Evolutionary conservation across 64 coral and sea anemone genomes (phyloP), one percentile per base, ranked within the genome.

Genomic region (Montipora cactus): DNA sequence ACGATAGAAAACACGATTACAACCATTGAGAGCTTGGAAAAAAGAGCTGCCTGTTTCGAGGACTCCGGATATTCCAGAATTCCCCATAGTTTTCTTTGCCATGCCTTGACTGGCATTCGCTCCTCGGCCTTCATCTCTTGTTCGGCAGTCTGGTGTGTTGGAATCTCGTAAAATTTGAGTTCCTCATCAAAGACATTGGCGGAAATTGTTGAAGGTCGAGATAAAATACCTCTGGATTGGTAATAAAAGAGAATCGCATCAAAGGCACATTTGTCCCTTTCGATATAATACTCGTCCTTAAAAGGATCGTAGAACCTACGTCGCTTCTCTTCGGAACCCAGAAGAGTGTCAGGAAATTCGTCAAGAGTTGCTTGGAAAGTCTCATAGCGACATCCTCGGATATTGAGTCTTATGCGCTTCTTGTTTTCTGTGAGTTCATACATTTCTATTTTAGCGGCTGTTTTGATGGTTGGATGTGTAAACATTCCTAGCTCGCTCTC

Each of bases 241-340:
- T 98, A 98, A 23, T 83, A 98, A 68, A 98, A 98, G 1, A 98
- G 8, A 71, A 98, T 98, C 46, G 96, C 93, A 52, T 98, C 92
- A 74, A 98, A 98, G 9, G 88, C 88, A 10, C 53, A 80, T 37
- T 92, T 98, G 79, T 98, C 93, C 20, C 83, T 94, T 49, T 95
- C 89, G 23, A 98, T 59, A 59, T 28, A 91, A 66, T 98, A 98
- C 70, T 98, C 96, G 10, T 98, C 80, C 1, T 75, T 91, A 8
- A 55, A 44, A 0, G 92, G 83, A 68, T 98, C 78, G 21, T 92
- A 98, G 58, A 94, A 95, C 8, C 52, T 75, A 44, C 48, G 82
- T 47, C 96, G 68, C 47, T 92, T 94, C 57, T 94, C 93, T 4
- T 84, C 83, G 12, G 76, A 98, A 5, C 96, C 96, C 0, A 98